phyloP scores from a whole-genome alignment of 1,140 invertebrate species.

The Oncopodura yosiiana region DNA sequence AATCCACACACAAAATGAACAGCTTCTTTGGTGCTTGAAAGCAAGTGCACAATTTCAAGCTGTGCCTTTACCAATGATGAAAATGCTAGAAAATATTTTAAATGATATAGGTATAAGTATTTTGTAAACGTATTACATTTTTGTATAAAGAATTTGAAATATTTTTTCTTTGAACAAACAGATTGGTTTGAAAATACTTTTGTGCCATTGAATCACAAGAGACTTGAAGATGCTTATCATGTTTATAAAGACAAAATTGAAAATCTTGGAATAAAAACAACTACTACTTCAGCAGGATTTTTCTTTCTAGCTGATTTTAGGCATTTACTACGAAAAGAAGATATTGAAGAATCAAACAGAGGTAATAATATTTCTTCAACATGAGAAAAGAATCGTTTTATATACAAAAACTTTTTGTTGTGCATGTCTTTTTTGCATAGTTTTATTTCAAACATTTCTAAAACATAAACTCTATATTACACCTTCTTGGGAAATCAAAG shows the following conservation, averaged over 20 bases:
- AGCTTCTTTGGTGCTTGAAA: conserved; percentile 8
- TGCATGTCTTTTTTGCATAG: background rate
- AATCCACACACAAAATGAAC: conserved; percentile 24
- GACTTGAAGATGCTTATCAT: background rate
- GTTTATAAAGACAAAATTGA: background rate
- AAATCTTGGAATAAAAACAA: conserved; percentile 2
- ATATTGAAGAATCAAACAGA: conserved; percentile 7
- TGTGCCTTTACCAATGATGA: conserved; percentile 16
- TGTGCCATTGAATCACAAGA: conserved; percentile 7
- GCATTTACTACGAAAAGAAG: conserved; percentile 6
- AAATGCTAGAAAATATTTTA: conserved; percentile 13
- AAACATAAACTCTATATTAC: conserved; percentile 16
- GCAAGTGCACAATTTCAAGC: conserved; percentile 17
- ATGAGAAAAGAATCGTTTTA: background rate
- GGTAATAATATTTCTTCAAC: background rate
- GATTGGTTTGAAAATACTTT: conserved; percentile 21
- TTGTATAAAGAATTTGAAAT: background rate
- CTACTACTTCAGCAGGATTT: conserved; percentile 14
- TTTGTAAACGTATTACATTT: background rate
- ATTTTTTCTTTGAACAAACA: background rate
- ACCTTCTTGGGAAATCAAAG: conserved; percentile 27
- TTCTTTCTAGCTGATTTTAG: conserved; percentile 20
- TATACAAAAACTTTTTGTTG: background rate
- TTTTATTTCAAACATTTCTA: conserved; percentile 1
- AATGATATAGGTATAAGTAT: conserved; percentile 12